These are phyloP conservation scores for Grapholita molesta DNA, from an alignment of 1,140 invertebrate species.

Conservation along the genomic window DNA sequence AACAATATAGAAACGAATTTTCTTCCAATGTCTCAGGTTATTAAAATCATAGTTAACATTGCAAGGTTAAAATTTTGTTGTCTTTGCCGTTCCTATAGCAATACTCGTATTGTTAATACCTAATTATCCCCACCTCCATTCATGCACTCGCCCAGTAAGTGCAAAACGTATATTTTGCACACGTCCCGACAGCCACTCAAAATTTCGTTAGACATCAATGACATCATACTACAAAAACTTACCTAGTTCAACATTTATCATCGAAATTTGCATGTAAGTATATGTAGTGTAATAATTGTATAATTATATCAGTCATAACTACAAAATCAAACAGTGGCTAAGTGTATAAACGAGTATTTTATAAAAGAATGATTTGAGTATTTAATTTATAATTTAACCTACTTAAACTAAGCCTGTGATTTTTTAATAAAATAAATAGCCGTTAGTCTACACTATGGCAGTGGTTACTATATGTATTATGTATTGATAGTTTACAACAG, in stretches of 20 bases:
- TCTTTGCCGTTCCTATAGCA: not conserved
- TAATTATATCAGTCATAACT: no score
- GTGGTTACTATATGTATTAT: constrained; percentile 44
- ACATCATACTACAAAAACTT: not conserved
- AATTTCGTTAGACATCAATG: not conserved
- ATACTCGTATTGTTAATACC: no score
- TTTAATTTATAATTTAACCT: constrained; percentile 23
- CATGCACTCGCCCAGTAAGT: not conserved
- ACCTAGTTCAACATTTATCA: not conserved
- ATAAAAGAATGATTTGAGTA: not conserved
- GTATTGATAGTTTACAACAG: constrained; percentile 44
- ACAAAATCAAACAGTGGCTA: no score
- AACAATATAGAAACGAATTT: no score
- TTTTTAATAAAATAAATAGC: constrained; percentile 56
- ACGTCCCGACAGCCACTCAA: not conserved
- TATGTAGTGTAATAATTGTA: not conserved
- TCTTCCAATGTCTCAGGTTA: no score
- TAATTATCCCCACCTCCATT: not conserved
- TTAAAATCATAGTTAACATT: not conserved
- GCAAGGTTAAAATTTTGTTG: not conserved
- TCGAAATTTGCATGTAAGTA: not conserved
- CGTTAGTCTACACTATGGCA: constrained; percentile 63
- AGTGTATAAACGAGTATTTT: not conserved
- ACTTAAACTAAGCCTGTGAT: constrained; percentile 46
- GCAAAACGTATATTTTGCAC: constrained; percentile 4